phyloP scores from a whole-genome alignment of 2,113 vertebrate genomes.

The Pachypanchax playfairii region DNA sequence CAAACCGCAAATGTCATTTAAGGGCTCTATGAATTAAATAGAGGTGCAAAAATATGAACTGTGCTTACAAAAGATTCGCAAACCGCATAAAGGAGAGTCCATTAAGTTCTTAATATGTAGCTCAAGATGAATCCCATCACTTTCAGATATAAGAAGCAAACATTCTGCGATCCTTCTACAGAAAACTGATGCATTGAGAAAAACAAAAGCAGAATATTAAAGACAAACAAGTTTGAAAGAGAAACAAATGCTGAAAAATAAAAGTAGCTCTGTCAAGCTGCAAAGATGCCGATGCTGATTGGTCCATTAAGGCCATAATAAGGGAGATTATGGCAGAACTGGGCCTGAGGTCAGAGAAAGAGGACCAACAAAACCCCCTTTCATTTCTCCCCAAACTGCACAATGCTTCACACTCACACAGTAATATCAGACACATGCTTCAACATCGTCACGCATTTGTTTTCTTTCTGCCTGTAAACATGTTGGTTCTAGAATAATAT shows the following conservation, averaged over 20 bases:
- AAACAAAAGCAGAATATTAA: conserved; percentile 7
- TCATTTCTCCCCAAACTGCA: neutral
- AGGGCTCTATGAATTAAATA: no score
- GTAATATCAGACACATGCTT: neutral
- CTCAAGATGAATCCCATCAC: neutral
- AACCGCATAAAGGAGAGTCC: no score
- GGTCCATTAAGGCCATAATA: conserved; percentile 59
- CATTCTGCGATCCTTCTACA: neutral
- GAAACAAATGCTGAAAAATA: conserved; percentile 5
- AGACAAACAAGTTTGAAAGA: neutral
- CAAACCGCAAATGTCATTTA: no score
- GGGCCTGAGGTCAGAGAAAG: conserved; percentile 41
- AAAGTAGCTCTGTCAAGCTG: conserved; percentile 19
- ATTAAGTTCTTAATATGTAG: no score
- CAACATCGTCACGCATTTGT: neutral
- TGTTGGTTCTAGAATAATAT: neutral
- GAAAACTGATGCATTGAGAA: neutral
- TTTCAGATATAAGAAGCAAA: neutral
- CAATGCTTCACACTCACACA: neutral
- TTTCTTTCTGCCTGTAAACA: conserved; percentile 2
- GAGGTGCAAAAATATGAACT: no score
- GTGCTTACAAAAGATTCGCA: no score
- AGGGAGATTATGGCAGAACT: conserved; percentile 50
- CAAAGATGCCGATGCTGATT: conserved; percentile 33
- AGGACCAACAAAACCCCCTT: conserved; percentile 11